Conservation (phyloP, 1,140 invertebrate genomes). For the Atta texana region DNA sequence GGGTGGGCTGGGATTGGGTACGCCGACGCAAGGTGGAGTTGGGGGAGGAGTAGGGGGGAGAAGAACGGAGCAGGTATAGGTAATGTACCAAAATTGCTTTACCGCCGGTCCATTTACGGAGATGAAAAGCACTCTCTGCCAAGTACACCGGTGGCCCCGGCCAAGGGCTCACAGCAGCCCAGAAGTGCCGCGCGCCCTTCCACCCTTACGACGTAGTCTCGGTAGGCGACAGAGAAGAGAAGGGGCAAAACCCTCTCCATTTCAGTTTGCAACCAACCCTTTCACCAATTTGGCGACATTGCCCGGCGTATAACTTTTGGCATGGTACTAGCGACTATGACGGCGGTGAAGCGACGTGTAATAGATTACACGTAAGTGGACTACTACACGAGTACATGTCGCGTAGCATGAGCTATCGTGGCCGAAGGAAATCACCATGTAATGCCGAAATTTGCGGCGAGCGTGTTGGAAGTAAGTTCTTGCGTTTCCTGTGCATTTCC, state of each 20-base stretch:
- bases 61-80: slow-evolving; percentile 80
- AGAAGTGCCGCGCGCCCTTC: slow-evolving; percentile 78
- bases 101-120: slow-evolving; percentile 85
- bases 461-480: slow-evolving; percentile 15
- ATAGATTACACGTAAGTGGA: slow-evolving; percentile 63
- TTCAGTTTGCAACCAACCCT: slow-evolving; percentile 79
- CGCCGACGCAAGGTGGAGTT: slow-evolving; percentile 46
- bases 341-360: slow-evolving; percentile 53
- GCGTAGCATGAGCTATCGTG: slow-evolving; percentile 28
- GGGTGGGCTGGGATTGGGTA: slow-evolving; percentile 28
- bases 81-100: slow-evolving; percentile 86
- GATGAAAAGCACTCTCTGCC: slow-evolving; percentile 86
- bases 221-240: slow-evolving; percentile 16
- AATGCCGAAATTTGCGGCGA: slow-evolving; percentile 39
- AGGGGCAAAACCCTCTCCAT: slow-evolving; percentile 75
- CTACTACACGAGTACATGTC: slow-evolving; percentile 51
- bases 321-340: slow-evolving; percentile 67
- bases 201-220: slow-evolving; percentile 69
- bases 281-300: slow-evolving; percentile 81
- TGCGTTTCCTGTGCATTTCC: slow-evolving; percentile 16
- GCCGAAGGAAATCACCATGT: slow-evolving; percentile 33
- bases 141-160: slow-evolving; percentile 82
- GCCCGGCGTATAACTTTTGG: slow-evolving; percentile 72
- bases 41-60: slow-evolving; percentile 19
- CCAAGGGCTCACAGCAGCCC: slow-evolving; percentile 75